Evolutionary conservation across 64 coral and sea anemone species (phyloP).

Genomic region (Orbicella faveolata): DNA sequence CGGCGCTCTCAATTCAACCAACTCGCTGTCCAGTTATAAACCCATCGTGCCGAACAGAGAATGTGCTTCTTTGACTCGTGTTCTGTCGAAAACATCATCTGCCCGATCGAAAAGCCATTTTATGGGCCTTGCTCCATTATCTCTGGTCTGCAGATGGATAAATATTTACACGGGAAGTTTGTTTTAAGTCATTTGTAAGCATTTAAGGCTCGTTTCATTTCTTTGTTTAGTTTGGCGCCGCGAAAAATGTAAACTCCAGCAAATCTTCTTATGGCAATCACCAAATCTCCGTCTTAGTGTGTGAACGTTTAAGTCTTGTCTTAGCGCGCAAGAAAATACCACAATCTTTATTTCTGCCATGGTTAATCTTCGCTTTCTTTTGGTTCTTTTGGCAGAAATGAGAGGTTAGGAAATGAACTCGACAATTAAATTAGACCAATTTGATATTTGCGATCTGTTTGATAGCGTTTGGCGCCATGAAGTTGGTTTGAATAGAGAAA

Average conservation of each 20-base stretch:
- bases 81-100: slow-evolving; percentile 60
- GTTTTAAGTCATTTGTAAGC: slow-evolving; percentile 62
- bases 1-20: not conserved
- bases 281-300: not conserved
- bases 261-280: slow-evolving; percentile 40
- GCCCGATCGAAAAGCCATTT: slow-evolving; percentile 57
- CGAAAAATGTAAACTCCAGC: slow-evolving; percentile 45
- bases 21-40: not conserved
- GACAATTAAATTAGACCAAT: slow-evolving; percentile 16
- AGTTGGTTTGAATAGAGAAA: not conserved
- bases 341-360: not conserved
- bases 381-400: slow-evolving; percentile 8
- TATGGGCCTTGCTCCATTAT: slow-evolving; percentile 68
- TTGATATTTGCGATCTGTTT: not conserved
- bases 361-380: not conserved
- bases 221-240: slow-evolving; percentile 55
- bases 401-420: slow-evolving; percentile 28
- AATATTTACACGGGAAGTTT: slow-evolving; percentile 84
- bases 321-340: not conserved
- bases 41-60: not conserved
- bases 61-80: not conserved
- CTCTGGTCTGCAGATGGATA: slow-evolving; percentile 69
- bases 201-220: slow-evolving; percentile 42
- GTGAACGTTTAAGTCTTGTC: not conserved
- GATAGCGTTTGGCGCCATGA: slow-evolving; percentile 16